phyloP scores from a whole-genome alignment of 2,888 invertebrate genomes.

The Ormyrus rosae region DNA sequence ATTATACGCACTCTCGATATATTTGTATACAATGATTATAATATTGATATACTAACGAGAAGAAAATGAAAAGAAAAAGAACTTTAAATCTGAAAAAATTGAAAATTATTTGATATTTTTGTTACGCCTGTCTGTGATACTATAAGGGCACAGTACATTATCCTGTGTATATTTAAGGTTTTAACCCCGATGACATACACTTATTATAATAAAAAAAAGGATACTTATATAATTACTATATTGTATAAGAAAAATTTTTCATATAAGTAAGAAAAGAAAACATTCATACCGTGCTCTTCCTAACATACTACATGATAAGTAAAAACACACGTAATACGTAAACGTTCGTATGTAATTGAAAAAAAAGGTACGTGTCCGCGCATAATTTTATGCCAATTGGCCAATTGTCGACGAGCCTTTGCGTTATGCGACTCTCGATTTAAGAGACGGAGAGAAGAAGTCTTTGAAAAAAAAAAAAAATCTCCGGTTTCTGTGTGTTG shows the following conservation, averaged over 20 bases:
- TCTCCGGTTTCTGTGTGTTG: neutral
- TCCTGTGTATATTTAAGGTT: slow-evolving; percentile 65
- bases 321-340: neutral
- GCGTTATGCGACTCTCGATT: neutral
- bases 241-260: slow-evolving; percentile 65
- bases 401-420: slow-evolving; percentile 17
- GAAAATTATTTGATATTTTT: slow-evolving; percentile 53
- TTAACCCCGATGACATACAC: slow-evolving; percentile 29
- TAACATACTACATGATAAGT: slow-evolving; percentile 56
- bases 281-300: slow-evolving; percentile 65
- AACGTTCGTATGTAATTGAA: slow-evolving; percentile 5
- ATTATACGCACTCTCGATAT: slow-evolving; percentile 6
- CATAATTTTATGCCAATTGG: slow-evolving; percentile 4
- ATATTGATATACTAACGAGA: neutral
- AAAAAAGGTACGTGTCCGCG: slow-evolving; percentile 12
- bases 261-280: slow-evolving; percentile 56
- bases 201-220: slow-evolving; percentile 23
- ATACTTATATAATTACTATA: slow-evolving; percentile 58
- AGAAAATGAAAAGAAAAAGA: slow-evolving; percentile 4
- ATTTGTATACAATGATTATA: slow-evolving; percentile 13
- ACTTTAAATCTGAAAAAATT: slow-evolving; percentile 6
- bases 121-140: slow-evolving; percentile 75
- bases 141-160: slow-evolving; percentile 74
- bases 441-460: neutral
- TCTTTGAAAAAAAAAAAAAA: neutral